Evolutionary conservation across 2,797 vertebrate species (phyloP).

Genomic region (Propithecus deckenii): DNA sequence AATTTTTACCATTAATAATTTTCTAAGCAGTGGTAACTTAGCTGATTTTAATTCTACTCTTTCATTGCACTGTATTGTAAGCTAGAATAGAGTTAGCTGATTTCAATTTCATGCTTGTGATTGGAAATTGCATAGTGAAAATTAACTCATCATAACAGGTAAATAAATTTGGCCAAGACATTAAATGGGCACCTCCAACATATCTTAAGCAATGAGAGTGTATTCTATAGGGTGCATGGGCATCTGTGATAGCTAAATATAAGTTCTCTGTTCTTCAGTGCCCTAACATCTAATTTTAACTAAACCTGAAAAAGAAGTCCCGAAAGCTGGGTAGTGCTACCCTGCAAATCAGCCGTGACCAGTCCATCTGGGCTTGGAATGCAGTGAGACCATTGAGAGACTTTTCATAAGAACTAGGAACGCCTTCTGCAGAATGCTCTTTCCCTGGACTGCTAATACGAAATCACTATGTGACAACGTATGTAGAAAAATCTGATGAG

Average conservation of each 20-base stretch:
- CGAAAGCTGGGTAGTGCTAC: neutral
- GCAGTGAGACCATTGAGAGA: neutral
- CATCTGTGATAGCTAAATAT: neutral
- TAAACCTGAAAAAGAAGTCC: neutral
- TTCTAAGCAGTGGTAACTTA: neutral
- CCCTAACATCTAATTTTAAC: neutral
- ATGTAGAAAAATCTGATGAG: neutral
- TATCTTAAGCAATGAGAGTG: neutral
- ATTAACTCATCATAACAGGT: conserved; percentile 35
- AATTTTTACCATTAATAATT: conserved; percentile 5
- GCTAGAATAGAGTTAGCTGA: neutral
- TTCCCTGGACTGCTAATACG: neutral
- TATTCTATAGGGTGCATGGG: neutral
- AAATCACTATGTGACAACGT: neutral
- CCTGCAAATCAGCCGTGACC: neutral
- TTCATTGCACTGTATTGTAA: neutral
- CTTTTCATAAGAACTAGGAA: neutral
- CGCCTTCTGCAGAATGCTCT: neutral
- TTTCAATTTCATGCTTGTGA: conserved; percentile 62
- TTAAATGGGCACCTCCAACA: neutral
- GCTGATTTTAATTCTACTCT: conserved; percentile 29
- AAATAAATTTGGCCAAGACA: conserved; percentile 52
- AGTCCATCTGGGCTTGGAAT: neutral
- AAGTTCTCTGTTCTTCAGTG: neutral
- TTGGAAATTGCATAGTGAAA: conserved; percentile 29